A percentile compares a stretch with the other conserved stretches of the same genome.
Evolutionary conservation across 2,888 invertebrate species (phyloP).

Genomic region (Unio delphinus): DNA sequence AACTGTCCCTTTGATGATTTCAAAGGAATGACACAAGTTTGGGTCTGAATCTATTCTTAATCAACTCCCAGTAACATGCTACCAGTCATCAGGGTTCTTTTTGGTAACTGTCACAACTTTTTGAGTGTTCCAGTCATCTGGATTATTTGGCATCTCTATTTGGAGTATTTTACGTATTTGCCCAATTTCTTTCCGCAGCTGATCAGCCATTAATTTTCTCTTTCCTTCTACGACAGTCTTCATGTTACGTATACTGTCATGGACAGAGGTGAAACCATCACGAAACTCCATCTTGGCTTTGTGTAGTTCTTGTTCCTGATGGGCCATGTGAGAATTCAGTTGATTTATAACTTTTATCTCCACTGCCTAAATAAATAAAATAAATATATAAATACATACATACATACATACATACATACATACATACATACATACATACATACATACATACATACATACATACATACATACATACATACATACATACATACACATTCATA

Average conservation of each 20-base stretch:
- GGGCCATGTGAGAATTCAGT: slow-evolving; percentile 43
- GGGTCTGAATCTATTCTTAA: too few relatives aligned
- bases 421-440: background rate
- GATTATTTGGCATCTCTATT: slow-evolving; percentile 19
- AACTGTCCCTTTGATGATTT: too few relatives aligned
- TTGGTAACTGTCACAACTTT: too few relatives aligned
- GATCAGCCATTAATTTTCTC: slow-evolving; percentile 65
- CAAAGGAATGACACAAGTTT: too few relatives aligned
- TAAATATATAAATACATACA: background rate
- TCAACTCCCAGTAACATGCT: too few relatives aligned
- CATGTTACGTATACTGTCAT: slow-evolving; percentile 68
- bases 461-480: background rate
- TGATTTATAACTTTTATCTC: slow-evolving; percentile 46
- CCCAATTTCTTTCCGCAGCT: slow-evolving; percentile 67
- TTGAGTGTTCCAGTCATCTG: too few relatives aligned
- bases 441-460: background rate
- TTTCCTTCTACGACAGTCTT: slow-evolving; percentile 69
- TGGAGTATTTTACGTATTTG: slow-evolving; percentile 65
- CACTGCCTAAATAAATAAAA: slow-evolving; percentile 33
- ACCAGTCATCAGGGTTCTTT: too few relatives aligned
- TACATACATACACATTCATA: too few relatives aligned
- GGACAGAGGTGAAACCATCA: slow-evolving; percentile 67
- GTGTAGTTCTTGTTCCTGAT: slow-evolving; percentile 57
- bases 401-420: background rate
- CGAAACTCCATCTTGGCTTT: slow-evolving; percentile 66